These are phyloP conservation scores for Pangasius djambal DNA, from an alignment of 2,797 vertebrate genomes.

Conservation along the genomic window DNA sequence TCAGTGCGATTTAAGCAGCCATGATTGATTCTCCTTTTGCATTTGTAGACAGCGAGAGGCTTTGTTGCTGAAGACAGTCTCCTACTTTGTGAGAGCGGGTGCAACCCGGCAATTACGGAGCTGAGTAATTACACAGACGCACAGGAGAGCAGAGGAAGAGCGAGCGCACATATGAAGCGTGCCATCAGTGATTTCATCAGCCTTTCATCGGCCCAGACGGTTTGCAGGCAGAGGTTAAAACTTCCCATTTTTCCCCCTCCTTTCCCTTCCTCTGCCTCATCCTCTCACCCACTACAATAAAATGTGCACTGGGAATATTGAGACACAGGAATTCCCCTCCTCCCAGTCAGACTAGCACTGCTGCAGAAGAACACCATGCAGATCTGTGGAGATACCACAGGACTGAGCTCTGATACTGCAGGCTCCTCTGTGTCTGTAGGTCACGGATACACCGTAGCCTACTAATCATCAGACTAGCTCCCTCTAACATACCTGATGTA, in stretches of 20 bases:
- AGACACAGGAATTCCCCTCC: conserved; percentile 1
- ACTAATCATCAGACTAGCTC: background rate
- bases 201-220: conserved; percentile 30
- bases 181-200: conserved; percentile 25
- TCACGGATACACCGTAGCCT: background rate
- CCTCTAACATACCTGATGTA: background rate
- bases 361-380: background rate
- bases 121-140: conserved; percentile 46
- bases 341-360: background rate
- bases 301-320: conserved; percentile 6
- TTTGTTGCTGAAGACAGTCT: conserved; percentile 29
- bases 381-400: conserved; percentile 12
- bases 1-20: background rate
- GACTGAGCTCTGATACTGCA: background rate
- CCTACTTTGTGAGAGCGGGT: conserved; percentile 18
- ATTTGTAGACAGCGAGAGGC: conserved; percentile 1
- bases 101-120: conserved; percentile 47
- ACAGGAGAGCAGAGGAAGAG: conserved; percentile 27
- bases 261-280: background rate
- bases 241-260: background rate
- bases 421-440: conserved; percentile 32
- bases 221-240: conserved; percentile 6
- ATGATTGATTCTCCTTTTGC: conserved; percentile 10
- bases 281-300: background rate
- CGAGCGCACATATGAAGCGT: conserved; percentile 8